phyloP scores from a whole-genome alignment of 2,797 vertebrate genomes.

The Ceryle rudis region DNA sequence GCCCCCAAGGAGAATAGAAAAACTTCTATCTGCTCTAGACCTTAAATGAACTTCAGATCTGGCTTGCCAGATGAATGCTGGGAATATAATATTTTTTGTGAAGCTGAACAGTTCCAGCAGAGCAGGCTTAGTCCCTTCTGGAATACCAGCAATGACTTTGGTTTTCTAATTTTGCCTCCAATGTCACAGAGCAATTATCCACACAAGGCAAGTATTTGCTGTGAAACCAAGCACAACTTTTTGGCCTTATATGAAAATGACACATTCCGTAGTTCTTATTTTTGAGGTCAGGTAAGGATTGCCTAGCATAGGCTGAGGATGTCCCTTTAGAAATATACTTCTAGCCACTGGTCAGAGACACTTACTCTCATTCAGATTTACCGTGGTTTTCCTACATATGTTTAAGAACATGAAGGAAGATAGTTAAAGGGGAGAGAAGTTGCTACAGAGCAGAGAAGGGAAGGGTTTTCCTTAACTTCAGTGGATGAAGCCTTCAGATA shows the following conservation, averaged over 20 bases:
- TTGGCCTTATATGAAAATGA: neutral
- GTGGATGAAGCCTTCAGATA: neutral
- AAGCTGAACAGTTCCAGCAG: neutral
- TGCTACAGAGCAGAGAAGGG: neutral
- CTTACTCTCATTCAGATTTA: neutral
- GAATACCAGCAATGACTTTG: accelerated
- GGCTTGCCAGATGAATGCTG: neutral
- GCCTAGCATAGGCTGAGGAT: neutral
- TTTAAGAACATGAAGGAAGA: neutral
- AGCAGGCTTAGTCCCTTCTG: neutral
- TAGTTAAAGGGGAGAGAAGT: neutral
- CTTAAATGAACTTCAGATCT: neutral
- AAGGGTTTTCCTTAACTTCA: neutral
- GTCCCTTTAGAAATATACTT: neutral
- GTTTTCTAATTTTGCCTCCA: neutral
- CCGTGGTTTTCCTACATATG: accelerated
- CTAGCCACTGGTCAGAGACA: neutral
- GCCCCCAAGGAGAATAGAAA: neutral
- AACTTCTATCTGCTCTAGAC: neutral
- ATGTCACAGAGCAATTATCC: neutral
- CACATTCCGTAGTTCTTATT: neutral
- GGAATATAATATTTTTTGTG: neutral
- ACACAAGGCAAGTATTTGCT: neutral
- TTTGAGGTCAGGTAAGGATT: neutral
- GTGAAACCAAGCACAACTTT: neutral